Base-by-base conservation (phyloP, 2,113 vertebrate genomes). In the Noctilio leporinus region DNA sequence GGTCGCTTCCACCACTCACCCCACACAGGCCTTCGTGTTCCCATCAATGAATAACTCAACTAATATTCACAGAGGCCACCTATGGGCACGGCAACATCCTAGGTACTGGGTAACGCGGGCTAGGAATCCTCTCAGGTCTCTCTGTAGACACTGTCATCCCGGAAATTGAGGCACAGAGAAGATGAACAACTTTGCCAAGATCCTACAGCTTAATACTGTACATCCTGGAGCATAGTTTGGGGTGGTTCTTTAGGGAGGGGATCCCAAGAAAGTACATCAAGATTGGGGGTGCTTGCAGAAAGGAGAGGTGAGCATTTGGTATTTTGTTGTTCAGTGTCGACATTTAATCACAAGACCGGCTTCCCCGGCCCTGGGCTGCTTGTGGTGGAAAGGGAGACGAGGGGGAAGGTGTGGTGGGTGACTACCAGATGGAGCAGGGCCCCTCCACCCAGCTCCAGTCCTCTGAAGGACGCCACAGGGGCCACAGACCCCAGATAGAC, bases 31-130 rank as follows among this genome's bases (percentile, higher is more conserved):
- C 33, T 76, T 55, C 89, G 15, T 49, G 49, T 43, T 10, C 40
- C 77, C 35, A 11, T 38, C 76, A 49, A 51, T 83, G 43, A 83
- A 81, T 82, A 55, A 91, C 67, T 87, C 94, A 86, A 51, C 72
- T 65, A 72, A 33, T 70, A 81, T 69, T 72, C 82, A 83, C 91
- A 69, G 81, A 70, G n/a, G 40, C 86, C 80, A 91, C 91, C 89
- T 59, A 33, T 64, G 80, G 55, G 30, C 84, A 19, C 53, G 64
- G 45, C 15, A 62, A 24, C 47, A 43, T 75, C 35, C 47, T 47
- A 85, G 33, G 20, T 11, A 10, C 11, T 30, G 59, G 33, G 55
- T 86, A 38, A 75, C 19, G 20, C 64, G 47, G 43, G 30, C 24
- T 62, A 28, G n/a, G 49, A 94, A 51, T 62, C 35, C 45, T 14